phyloP scores from a whole-genome alignment of 2,888 invertebrate species.

The Nemoura dubitans region DNA sequence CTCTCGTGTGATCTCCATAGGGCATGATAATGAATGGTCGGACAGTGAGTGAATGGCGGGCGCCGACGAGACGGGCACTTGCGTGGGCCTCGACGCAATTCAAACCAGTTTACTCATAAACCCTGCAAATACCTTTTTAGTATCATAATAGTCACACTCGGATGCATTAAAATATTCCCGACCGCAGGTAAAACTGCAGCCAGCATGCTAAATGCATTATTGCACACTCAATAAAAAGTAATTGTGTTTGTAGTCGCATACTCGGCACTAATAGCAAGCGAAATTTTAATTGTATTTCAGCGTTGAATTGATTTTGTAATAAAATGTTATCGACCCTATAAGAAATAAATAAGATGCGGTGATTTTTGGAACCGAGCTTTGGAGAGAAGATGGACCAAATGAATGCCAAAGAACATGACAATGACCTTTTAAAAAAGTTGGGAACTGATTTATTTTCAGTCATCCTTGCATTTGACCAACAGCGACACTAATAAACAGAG shows the following conservation, averaged over 20 bases:
- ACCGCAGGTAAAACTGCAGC: neutral
- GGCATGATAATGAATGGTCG: neutral
- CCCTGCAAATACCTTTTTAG: slow-evolving; percentile 1
- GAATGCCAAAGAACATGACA: neutral
- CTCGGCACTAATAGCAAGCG: neutral
- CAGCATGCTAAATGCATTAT: slow-evolving; percentile 2
- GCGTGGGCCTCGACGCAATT: slow-evolving; percentile 35
- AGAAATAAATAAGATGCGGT: neutral
- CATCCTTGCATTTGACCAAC: neutral
- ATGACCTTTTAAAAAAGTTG: neutral
- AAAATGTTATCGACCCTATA: too few species aligned
- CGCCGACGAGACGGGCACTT: slow-evolving; percentile 18
- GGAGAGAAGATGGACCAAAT: neutral
- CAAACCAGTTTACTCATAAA: slow-evolving; percentile 27
- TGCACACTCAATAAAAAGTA: neutral
- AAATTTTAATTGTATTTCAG: neutral
- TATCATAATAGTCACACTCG: slow-evolving; percentile 24
- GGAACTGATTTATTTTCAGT: slow-evolving; percentile 2
- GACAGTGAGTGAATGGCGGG: slow-evolving; percentile 25
- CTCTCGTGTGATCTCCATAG: neutral
- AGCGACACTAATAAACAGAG: slow-evolving; percentile 4
- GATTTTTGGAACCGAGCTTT: neutral
- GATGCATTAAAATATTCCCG: neutral
- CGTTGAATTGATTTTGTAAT: neutral
- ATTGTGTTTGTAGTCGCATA: neutral